Base-by-base conservation (phyloP, 1,140 invertebrate genomes). In the Drosophila sproati region DNA sequence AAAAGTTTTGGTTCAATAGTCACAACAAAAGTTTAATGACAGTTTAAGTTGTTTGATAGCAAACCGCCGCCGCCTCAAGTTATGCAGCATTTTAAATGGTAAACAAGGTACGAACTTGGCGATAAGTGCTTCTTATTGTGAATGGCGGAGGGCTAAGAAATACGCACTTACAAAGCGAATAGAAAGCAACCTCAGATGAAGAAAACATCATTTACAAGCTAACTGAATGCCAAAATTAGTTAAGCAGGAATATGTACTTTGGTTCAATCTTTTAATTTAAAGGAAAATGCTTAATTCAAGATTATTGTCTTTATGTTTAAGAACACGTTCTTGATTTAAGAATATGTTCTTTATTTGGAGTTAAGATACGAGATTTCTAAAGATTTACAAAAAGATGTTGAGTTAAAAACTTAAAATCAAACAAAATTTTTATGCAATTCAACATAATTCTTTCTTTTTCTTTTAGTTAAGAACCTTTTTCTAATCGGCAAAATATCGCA, bases 1-100 rank as follows among this genome's bases (percentile, higher is more conserved):
- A 70, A 70, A 77, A 73, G 59, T 67, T 78, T 71, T 60, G 48
- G 76, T 62, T 78, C 72, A 78, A 78, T 75, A 66, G 56, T 64
- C 72, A 73, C 80, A 73, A 79, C 77, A 82, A 90, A 89, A 89
- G 89, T 91, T 87, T 91, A 91, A 91, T 91, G 89, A 88, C 85
- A 91, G 89, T 91, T 91, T 91, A 91, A 91, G 90, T 87, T 80
- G 82, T 91, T 91, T 78, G 85, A 76, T 69, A 66, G 73, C 69
- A 47, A 51, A 43, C 39, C 39, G 39, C 29, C 41, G 60, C 29
- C 34, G 70, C 47, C 50, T 34, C 47, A 6, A 72, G 59, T 37
- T 39, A 43, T 47, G 59, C 52, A 72, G 6, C 34, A 35, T 76
- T 48, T 66, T 76, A 71, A 82, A 62, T 56, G 61, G 52, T 37